A percentile compares a stretch with the other conserved stretches of the same genome.
These are phyloP conservation scores for Corydoras sp. DNA, from an alignment of 2,113 vertebrate species.

Conservation along the genomic window DNA sequence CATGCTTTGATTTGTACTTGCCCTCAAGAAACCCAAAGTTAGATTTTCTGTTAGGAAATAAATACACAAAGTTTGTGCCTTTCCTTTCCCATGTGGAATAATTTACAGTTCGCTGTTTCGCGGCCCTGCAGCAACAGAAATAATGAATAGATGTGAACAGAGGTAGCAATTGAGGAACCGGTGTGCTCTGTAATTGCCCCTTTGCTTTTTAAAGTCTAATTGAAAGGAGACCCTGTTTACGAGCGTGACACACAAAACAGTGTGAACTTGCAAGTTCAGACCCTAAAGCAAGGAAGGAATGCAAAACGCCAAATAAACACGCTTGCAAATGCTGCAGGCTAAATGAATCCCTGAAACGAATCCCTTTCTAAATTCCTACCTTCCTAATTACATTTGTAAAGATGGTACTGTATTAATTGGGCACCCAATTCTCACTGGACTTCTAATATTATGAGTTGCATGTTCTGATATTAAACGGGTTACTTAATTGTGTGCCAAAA, in stretches of 20 bases:
- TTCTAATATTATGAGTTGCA: no score
- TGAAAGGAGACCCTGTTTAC: constrained; percentile 35
- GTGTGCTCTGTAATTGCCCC: constrained; percentile 53
- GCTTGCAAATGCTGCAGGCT: background rate
- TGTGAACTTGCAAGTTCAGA: constrained; percentile 19
- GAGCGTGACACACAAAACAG: constrained; percentile 9
- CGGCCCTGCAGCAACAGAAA: constrained; percentile 32
- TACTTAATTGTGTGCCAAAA: no score
- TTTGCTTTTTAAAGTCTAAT: constrained; percentile 29
- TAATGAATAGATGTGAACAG: constrained; percentile 47
- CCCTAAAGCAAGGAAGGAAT: background rate
- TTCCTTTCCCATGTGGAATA: constrained; percentile 32
- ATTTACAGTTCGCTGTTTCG: constrained; percentile 45
- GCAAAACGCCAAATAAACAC: background rate
- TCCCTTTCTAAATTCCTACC: no score
- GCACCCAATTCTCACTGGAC: no score
- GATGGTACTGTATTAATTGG: no score
- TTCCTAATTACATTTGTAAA: no score
- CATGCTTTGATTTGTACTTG: constrained; percentile 13
- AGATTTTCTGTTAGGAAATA: constrained; percentile 37
- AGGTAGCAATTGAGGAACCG: constrained; percentile 24
- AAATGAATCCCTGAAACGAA: no score
- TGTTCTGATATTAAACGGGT: no score
- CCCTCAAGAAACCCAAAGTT: constrained; percentile 34
- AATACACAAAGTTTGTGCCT: constrained; percentile 16